Evolutionary conservation across 2,888 invertebrate genomes (phyloP).

Genomic region (Pyrgus malvae): DNA sequence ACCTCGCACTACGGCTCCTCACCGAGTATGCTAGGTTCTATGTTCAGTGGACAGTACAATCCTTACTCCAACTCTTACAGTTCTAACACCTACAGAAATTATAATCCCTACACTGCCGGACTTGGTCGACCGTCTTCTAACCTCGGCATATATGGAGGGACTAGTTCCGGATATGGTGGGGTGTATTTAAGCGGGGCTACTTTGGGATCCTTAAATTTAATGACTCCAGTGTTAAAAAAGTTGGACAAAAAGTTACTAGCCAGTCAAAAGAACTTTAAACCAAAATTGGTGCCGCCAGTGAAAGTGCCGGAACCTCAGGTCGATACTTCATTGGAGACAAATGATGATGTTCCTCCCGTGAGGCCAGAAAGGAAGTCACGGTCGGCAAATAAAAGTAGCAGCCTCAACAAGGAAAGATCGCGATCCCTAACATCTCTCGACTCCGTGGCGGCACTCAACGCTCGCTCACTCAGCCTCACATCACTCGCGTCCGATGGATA

Average conservation of each 20-base stretch:
- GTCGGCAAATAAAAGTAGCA: constrained; percentile 44
- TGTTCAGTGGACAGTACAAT: constrained; percentile 64
- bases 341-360: constrained; percentile 41
- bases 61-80: constrained; percentile 65
- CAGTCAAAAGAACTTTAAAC: constrained; percentile 76
- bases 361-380: constrained; percentile 66
- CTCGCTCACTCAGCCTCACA: constrained; percentile 84
- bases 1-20: constrained; percentile 70
- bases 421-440: constrained; percentile 68
- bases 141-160: constrained; percentile 82
- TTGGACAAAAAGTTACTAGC: constrained; percentile 73
- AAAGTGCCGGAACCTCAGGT: constrained; percentile 49
- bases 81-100: constrained; percentile 67
- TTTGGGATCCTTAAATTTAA: constrained; percentile 81
- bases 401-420: constrained; percentile 68
- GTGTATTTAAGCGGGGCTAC: constrained; percentile 83
- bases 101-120: constrained; percentile 70
- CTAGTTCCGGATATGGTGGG: constrained; percentile 85
- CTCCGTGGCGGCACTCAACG: constrained; percentile 58
- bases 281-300: constrained; percentile 64
- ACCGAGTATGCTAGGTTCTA: constrained; percentile 68
- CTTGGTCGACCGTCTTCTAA: constrained; percentile 66
- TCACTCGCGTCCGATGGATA: constrained; percentile 92
- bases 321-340: constrained; percentile 36
- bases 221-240: constrained; percentile 78